Base-by-base conservation (phyloP, 1,140 invertebrate genomes). In the Pinna nobilis region DNA sequence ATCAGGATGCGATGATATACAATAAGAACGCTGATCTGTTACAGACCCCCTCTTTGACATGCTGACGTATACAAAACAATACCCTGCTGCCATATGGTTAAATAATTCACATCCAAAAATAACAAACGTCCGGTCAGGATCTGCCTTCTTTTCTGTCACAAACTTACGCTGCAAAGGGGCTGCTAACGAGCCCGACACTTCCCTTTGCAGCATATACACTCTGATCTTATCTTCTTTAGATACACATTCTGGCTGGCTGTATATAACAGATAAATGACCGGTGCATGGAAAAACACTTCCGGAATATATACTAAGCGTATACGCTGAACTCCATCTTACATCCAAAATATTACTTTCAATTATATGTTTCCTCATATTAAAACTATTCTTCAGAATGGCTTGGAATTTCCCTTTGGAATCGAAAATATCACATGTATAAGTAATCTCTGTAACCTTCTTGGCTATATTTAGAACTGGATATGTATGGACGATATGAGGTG, bases 41-140 rank as follows among this genome's bases (percentile, higher is more conserved):
- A 85, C 77, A 9, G 69, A 70, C 6, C 76, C 75, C 15, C 30
- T 59, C 15, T 55, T 64, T 37, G 83, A 70, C 49, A 79, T 74
- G 32, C 68, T 85, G 57, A 83, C 80, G 28, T 85, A 85, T 1
- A 73, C 67, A 55, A 85, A 83, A 53, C 79, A 83, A 49, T 75
- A 85, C 4, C 82, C 82, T n/a, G 59, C 61, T 4, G 78, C 71
- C 15, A 49, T 51, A 15, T 53, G 30, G 44, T 73, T 66, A 65
- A 82, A 80, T 25, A 79, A 51, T 59, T 37, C 23, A 51, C 83
- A 85, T 23, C 73, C 50, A 33, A 83, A 79, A 15, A 67, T 35
- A 44, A 83, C 55, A 32, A 41, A 55, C 0, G 41, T 74, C 5
- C 49, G 65, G 51, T 81, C 79, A 30, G 76, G 75, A 30, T 75